A percentile compares a stretch with the other conserved stretches of the same genome.
Evolutionary conservation across 1,140 invertebrate genomes (phyloP).

Genomic region (Yoshiicerus persimilis): DNA sequence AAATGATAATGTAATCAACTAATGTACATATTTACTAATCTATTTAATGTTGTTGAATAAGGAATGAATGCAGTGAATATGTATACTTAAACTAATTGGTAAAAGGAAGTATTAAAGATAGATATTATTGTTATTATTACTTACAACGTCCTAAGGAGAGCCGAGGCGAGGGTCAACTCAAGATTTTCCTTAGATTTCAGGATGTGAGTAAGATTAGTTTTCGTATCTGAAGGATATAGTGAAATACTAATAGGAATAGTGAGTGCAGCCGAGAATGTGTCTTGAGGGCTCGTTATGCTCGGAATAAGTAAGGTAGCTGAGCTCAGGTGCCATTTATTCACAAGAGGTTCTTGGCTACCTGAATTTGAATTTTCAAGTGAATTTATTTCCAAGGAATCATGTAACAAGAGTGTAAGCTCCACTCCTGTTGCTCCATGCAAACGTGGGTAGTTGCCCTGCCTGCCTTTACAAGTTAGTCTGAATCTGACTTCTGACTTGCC

Average conservation of each 20-base stretch:
- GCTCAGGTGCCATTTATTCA: conserved; percentile 11
- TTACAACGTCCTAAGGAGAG: not conserved
- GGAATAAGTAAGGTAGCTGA: not conserved
- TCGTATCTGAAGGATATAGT: not conserved
- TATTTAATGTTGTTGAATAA: not conserved
- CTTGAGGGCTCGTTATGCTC: not conserved
- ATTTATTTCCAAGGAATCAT: conserved; percentile 5
- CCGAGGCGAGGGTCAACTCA: not conserved
- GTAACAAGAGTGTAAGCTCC: not conserved
- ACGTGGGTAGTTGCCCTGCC: not conserved
- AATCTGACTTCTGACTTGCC: not conserved
- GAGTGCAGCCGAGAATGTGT: not conserved
- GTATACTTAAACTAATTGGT: not conserved
- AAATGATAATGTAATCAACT: too few relatives aligned
- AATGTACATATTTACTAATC: not conserved
- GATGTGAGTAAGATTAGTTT: not conserved
- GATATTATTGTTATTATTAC: not conserved
- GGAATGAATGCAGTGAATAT: not conserved
- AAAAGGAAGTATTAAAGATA: not conserved
- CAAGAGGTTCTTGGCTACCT: conserved; percentile 11
- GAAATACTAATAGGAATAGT: not conserved
- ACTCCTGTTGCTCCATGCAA: not conserved
- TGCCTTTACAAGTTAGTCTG: not conserved
- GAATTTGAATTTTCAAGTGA: conserved; percentile 21
- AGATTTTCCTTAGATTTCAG: not conserved